Base-by-base conservation (phyloP, 2,797 vertebrate species). In the Rachycentron canadum region DNA sequence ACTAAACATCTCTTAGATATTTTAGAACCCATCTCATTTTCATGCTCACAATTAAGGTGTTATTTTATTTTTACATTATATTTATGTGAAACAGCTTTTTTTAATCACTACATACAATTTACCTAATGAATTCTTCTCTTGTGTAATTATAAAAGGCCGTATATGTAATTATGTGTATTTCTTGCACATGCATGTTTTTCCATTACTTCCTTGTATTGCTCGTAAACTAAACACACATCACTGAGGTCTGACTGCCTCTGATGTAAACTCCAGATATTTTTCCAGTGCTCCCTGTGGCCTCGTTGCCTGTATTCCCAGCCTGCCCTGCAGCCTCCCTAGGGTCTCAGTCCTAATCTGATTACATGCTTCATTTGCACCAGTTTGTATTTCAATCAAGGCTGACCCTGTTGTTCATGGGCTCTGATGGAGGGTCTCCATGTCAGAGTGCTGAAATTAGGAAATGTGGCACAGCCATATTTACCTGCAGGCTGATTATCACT, bases 321-420 rank as follows among this genome's bases (percentile, higher is more conserved):
- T 69, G 80, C 83, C 71, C 77, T 23, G 78, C 81, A 78, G 81
- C 82, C 88, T 88, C 91, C 88, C 84, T 2, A 7, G 82, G 82
- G 87, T 83, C 73, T 73, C 85, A 52, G 69, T 75, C 78, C 80
- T 94, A 95, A 95, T 95, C 92, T 91, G 92, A 95, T 95, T 95
- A 93, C 92, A 94, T 86, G 94, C 93, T 92, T 95, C 90, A 93
- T 94, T 95, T 94, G 91, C 91, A 91, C 83, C 88, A 85, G 92
- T 94, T 93, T 94, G 92, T 92, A 92, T 92, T 92, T 92, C 91
- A 88, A 90, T 94, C 89, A 89, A 83, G 88, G 88, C 91, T 67
- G 65, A 76, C 86, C 76, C 81, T 38, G 82, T 91, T 92, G 92
- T 91, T 84, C 77, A 40, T 82, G 80, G 75, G 76, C 80, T 81